Evolutionary conservation across 2,888 invertebrate genomes (phyloP), one percentile per base, ranked within the genome.

Genomic region (Anticlea derivata): DNA sequence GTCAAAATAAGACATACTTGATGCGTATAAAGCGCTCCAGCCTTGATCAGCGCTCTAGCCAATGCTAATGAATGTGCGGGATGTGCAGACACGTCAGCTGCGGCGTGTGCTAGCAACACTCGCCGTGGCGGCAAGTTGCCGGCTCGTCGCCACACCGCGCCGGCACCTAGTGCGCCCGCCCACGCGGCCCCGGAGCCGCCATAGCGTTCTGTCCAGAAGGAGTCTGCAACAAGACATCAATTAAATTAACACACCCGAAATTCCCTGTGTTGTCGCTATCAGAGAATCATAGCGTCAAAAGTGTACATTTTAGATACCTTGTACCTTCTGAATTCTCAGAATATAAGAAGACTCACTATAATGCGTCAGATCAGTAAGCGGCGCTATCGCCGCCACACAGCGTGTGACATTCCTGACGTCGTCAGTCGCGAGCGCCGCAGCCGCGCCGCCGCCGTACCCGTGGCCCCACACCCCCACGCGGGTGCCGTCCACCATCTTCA

Each of bases 161-260:
- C 93, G 53, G 94, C 95, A 93, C 95, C 80, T 93, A 93, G 80
- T 92, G 92, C 43, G 93, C 94, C 68, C 94, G 91, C 86, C 95
- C 96, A 29, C 94, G 93, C 61, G 93, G 92, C 89, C 0, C 95
- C 95, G 90, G 96, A 92, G 0, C 97, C 97, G 92, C 97, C 94
- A 83, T 96, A 97, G 27, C 97, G 93, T 87, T 98, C 98, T 53
- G 97, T 95, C 88, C 96, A 98, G 67, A 95, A 96, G 3, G 98
- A 96, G 34, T 82, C 88, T 88, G 65, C 0, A 12, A 13, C 1
- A 3, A 31, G 2, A 2, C 7, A 7, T 8, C 4, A n/a, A n/a
- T 7, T 30, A 17, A 17, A 3, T 17, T 17, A 17, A 17, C 2
- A 17, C 17, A 17, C n/a, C n/a, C n/a, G n/a, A n/a, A n/a, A n/a